Conservation (phyloP, 2,888 invertebrate genomes). For the Drosophila fungiperda region DNA sequence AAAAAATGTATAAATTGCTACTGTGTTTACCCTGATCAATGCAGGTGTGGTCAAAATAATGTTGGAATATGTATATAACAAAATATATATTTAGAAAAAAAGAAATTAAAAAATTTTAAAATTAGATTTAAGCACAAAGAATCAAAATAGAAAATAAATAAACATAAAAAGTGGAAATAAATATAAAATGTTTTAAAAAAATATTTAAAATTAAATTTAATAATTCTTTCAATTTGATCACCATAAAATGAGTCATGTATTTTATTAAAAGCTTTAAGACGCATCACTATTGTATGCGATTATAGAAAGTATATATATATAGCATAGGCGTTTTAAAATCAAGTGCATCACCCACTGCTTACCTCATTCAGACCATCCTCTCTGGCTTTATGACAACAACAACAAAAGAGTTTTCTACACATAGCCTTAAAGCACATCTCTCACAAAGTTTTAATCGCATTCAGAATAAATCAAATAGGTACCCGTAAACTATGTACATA, state of each 20-base stretch:
- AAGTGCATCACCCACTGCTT: constrained; percentile 55
- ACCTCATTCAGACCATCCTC: constrained; percentile 83
- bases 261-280: background rate
- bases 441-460: constrained; percentile 6
- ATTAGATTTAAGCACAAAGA: background rate
- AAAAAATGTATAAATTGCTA: constrained; percentile 1
- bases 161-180: background rate
- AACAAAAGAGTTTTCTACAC: constrained; percentile 63
- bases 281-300: background rate
- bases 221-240: background rate
- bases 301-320: background rate
- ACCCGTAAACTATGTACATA: background rate
- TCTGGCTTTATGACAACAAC: constrained; percentile 70
- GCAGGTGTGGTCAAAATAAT: background rate
- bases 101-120: background rate
- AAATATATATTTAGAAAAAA: background rate
- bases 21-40: background rate
- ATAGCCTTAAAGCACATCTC: constrained; percentile 67
- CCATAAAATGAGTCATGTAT: background rate
- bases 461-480: background rate
- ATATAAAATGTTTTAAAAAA: background rate
- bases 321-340: background rate
- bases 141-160: background rate
- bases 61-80: background rate
- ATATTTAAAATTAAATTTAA: background rate